Percentiles rank a stretch among this genome's conserved stretches.
Conservation (phyloP, 1,140 invertebrate species). For the Plectus sambesii region DNA sequence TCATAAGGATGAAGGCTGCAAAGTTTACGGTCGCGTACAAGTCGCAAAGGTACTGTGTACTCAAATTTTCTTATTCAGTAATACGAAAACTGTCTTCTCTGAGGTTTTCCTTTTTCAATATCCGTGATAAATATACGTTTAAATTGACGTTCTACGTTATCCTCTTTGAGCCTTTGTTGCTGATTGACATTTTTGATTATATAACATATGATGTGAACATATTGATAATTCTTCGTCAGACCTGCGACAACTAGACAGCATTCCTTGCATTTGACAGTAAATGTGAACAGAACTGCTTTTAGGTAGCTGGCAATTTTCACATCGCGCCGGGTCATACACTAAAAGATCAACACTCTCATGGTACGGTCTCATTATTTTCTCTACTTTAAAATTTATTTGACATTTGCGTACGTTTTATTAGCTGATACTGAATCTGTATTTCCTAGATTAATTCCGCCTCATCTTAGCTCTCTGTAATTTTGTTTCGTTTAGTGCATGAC, state of each 20-base stretch:
- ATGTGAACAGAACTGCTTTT: slow-evolving; percentile 34
- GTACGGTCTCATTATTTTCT: slow-evolving; percentile 46
- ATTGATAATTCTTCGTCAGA: too few relatives aligned
- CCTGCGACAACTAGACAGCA: too few relatives aligned
- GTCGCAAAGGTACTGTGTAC: slow-evolving; percentile 66
- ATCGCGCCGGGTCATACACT: slow-evolving; percentile 89
- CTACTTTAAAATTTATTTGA: neutral
- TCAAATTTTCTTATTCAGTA: slow-evolving; percentile 1
- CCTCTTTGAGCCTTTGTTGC: too few relatives aligned
- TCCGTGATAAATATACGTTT: too few relatives aligned
- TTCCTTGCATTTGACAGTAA: neutral
- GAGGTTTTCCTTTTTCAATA: slow-evolving; percentile 8
- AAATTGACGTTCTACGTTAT: too few relatives aligned
- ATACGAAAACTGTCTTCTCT: too few relatives aligned
- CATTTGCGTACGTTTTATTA: too few relatives aligned
- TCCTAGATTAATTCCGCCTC: slow-evolving; percentile 7
- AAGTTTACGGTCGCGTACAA: slow-evolving; percentile 80
- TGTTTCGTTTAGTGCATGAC: slow-evolving; percentile 64
- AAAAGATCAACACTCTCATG: slow-evolving; percentile 80
- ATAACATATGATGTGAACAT: too few relatives aligned
- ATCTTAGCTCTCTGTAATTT: slow-evolving; percentile 8
- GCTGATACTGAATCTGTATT: too few relatives aligned
- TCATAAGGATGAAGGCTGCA: slow-evolving; percentile 58
- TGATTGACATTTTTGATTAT: too few relatives aligned
- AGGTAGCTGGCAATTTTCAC: slow-evolving; percentile 90